A percentile compares a stretch with the other conserved stretches of the same genome.
Evolutionary conservation across 2,888 invertebrate genomes (phyloP).

Genomic region (Drosophila leonis): DNA sequence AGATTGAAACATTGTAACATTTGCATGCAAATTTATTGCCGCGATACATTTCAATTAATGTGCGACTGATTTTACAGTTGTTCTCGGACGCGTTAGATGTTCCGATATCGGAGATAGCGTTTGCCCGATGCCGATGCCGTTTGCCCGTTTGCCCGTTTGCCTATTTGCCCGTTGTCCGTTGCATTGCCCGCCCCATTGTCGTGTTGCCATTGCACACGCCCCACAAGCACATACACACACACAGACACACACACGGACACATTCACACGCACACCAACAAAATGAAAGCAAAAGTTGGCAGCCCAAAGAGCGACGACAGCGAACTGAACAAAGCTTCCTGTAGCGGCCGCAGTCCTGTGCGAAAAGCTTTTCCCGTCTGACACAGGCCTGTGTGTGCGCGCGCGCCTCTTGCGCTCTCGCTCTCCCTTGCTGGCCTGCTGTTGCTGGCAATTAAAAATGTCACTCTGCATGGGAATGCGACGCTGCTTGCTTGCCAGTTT

Average conservation of each 20-base stretch:
- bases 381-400: slow-evolving; percentile 27
- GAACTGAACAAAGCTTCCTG: slow-evolving; percentile 75
- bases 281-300: slow-evolving; percentile 76
- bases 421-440: slow-evolving; percentile 35
- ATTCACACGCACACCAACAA: slow-evolving; percentile 56
- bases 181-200: slow-evolving; percentile 53
- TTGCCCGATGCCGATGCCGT: slow-evolving; percentile 12
- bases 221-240: slow-evolving; percentile 38
- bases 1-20: slow-evolving; percentile 59
- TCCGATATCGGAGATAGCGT: slow-evolving; percentile 46
- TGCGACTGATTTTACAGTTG: slow-evolving; percentile 64
- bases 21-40: slow-evolving; percentile 60
- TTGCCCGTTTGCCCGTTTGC: slow-evolving; percentile 10
- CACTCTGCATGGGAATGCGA: slow-evolving; percentile 78
- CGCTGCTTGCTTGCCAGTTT: slow-evolving; percentile 24
- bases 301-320: slow-evolving; percentile 74
- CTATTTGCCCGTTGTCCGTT: slow-evolving; percentile 25
- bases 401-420: slow-evolving; percentile 51
- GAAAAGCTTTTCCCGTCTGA: slow-evolving; percentile 33
- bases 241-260: slow-evolving; percentile 9
- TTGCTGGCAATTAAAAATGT: slow-evolving; percentile 79
- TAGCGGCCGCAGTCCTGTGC: slow-evolving; percentile 32
- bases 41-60: slow-evolving; percentile 68
- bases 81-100: slow-evolving; percentile 52
- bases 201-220: slow-evolving; percentile 55